These are phyloP conservation scores for Pagrus major DNA, from an alignment of 2,113 vertebrate genomes.

Conservation along the genomic window DNA sequence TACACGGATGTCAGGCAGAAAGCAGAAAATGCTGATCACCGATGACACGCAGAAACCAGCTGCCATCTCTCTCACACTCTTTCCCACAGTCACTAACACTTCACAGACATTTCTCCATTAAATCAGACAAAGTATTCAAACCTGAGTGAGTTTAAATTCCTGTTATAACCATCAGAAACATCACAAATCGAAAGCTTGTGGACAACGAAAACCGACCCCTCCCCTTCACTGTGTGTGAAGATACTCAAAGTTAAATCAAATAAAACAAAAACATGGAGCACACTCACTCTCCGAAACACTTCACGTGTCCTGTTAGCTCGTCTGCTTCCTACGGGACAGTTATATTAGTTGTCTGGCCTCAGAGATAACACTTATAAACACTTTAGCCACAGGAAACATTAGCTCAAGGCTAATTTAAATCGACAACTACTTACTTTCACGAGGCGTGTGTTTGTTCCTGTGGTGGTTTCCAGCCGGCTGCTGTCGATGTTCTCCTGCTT, in stretches of 20 bases:
- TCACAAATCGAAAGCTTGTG: too few species aligned
- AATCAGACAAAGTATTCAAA: not conserved
- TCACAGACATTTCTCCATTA: not conserved
- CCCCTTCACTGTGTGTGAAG: too few species aligned
- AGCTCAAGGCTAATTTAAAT: conserved; percentile 2
- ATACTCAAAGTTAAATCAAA: not conserved
- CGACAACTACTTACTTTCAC: conserved; percentile 63
- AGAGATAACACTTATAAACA: conserved; percentile 2
- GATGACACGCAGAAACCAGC: not conserved
- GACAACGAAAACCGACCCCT: too few species aligned
- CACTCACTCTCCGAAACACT: not conserved
- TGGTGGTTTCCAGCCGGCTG: not conserved
- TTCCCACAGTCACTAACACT: not conserved
- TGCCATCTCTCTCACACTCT: not conserved
- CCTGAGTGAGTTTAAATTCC: too few species aligned
- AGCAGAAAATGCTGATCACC: not conserved
- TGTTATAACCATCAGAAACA: too few species aligned
- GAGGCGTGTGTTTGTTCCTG: not conserved
- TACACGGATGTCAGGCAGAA: not conserved
- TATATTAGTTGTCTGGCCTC: not conserved
- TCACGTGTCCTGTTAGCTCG: not conserved
- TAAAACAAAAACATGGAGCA: too few species aligned
- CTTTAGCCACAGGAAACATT: not conserved
- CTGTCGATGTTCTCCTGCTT: not conserved
- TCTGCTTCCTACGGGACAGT: not conserved